Evolutionary conservation across 2,888 invertebrate genomes (phyloP).

Genomic region (Chorisops tibialis): DNA sequence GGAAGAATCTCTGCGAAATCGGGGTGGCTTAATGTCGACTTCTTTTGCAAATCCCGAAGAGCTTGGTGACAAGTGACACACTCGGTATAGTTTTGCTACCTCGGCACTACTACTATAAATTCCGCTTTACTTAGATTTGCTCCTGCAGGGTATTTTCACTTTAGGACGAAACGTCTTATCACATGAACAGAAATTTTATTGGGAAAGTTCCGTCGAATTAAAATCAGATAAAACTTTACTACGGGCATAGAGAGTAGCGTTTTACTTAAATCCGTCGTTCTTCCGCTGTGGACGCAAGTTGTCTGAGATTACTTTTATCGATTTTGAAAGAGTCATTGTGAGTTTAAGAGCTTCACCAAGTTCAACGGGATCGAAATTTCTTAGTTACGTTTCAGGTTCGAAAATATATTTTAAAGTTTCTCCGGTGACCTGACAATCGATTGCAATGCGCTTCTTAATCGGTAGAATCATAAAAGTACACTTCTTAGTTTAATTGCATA

Average conservation of each 20-base stretch:
- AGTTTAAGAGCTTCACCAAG: too few species aligned
- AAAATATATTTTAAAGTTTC: too few species aligned
- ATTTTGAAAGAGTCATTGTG: too few species aligned
- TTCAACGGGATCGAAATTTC: too few species aligned
- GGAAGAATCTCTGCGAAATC: constrained; percentile 17
- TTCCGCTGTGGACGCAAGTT: not conserved
- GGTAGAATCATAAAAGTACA: too few species aligned
- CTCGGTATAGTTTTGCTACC: constrained; percentile 25
- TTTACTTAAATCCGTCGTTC: constrained; percentile 18
- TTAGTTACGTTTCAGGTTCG: too few species aligned
- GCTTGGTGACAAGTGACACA: constrained; percentile 17
- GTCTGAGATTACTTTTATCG: not conserved
- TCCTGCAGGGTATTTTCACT: constrained; percentile 2
- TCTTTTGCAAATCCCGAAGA: constrained; percentile 8
- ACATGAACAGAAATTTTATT: constrained; percentile 21
- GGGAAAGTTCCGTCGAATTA: constrained; percentile 23
- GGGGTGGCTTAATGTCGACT: constrained; percentile 21
- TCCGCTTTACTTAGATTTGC: constrained; percentile 11
- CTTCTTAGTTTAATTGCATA: too few species aligned
- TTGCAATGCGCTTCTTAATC: too few species aligned
- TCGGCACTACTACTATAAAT: constrained; percentile 12
- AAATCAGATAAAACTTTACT: constrained; percentile 24
- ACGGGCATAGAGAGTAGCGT: constrained; percentile 19
- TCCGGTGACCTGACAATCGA: too few species aligned
- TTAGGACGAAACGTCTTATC: constrained; percentile 7